phyloP scores from a whole-genome alignment of 2,888 invertebrate species.

The Drosophila suboccidentalis region DNA sequence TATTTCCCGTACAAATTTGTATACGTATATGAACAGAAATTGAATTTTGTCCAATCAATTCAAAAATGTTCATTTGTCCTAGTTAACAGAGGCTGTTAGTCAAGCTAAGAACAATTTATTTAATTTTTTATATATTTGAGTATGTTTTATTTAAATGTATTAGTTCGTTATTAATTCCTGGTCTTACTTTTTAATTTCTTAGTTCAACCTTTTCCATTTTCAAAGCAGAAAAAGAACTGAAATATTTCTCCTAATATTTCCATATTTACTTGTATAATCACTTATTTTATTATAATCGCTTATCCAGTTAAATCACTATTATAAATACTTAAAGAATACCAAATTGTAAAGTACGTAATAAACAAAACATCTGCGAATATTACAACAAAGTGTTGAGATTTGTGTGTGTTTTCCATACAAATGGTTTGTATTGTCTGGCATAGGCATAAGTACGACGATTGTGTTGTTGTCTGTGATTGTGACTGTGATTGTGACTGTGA shows the following conservation, averaged over 20 bases:
- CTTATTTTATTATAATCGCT: too few species aligned
- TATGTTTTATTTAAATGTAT: not conserved
- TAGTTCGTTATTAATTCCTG: too few species aligned
- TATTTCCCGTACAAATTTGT: too few species aligned
- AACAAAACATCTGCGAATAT: conserved; percentile 1
- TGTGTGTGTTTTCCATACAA: conserved; percentile 34
- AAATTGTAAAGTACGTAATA: conserved; percentile 2
- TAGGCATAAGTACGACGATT: conserved; percentile 40
- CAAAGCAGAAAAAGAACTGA: not conserved
- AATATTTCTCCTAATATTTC: not conserved
- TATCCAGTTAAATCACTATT: not conserved
- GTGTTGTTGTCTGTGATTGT: conserved; percentile 9
- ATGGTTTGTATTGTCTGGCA: conserved; percentile 39
- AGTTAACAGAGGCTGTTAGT: not conserved
- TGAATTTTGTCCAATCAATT: too few species aligned
- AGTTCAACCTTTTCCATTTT: not conserved
- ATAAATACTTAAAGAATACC: not conserved
- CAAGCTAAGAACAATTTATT: not conserved
- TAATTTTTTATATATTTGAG: not conserved
- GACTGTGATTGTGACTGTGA: not conserved
- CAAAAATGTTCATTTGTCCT: too few species aligned
- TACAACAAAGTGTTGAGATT: conserved; percentile 28
- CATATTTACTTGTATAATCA: too few species aligned
- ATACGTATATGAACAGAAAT: too few species aligned
- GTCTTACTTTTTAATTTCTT: not conserved